Conservation (phyloP, 2,113 vertebrate genomes). For the Miniopterus natalensis region DNA sequence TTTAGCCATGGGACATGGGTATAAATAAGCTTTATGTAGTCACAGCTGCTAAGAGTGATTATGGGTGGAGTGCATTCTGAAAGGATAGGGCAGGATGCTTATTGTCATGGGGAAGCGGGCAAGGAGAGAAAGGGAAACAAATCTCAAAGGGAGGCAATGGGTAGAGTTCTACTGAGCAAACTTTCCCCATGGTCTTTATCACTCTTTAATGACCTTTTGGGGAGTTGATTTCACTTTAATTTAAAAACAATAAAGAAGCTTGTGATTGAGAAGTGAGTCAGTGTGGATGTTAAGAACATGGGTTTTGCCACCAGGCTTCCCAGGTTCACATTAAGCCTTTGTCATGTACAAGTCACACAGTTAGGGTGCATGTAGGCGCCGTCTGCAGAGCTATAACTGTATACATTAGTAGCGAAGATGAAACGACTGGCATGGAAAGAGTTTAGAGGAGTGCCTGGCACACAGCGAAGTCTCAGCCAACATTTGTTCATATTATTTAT, state of each 20-base stretch:
- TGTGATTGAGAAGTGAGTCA: neutral
- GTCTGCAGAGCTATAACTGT: rapidly evolving
- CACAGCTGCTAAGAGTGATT: slow-evolving; percentile 18
- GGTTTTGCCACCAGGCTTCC: neutral
- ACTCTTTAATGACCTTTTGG: neutral
- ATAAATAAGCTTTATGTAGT: slow-evolving; percentile 69
- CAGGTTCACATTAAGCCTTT: neutral
- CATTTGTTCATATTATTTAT: neutral
- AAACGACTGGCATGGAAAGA: neutral
- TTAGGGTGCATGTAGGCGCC: rapidly evolving
- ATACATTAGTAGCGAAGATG: neutral
- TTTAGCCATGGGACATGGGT: slow-evolving; percentile 60
- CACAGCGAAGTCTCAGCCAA: neutral
- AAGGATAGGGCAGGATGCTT: neutral
- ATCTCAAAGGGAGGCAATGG: neutral
- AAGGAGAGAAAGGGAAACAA: neutral
- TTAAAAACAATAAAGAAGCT: neutral
- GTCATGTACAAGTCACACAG: rapidly evolving
- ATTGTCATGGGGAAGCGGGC: neutral
- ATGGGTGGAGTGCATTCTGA: neutral
- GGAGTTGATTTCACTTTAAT: neutral
- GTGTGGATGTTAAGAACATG: neutral
- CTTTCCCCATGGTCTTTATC: neutral
- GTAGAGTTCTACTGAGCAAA: neutral
- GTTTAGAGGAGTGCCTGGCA: neutral